A percentile compares a stretch with the other conserved stretches of the same genome.
phyloP scores from a whole-genome alignment of 2,888 invertebrate species.

The Synanthedon formicaeformis region DNA sequence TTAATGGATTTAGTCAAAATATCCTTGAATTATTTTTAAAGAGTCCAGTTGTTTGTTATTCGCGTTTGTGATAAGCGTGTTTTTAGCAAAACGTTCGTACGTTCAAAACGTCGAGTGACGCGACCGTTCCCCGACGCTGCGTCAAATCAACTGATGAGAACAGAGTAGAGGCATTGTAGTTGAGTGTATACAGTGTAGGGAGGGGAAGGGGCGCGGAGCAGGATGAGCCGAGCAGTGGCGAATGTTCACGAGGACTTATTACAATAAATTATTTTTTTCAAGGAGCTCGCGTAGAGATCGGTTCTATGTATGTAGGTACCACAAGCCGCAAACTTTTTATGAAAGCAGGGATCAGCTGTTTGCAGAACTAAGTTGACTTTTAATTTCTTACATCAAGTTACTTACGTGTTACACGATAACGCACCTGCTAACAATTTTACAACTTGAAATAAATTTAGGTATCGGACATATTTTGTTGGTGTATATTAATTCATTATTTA shows the following conservation, averaged over 20 bases:
- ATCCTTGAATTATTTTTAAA: constrained; percentile 10
- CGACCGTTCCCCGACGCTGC: constrained; percentile 63
- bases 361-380: constrained; percentile 12
- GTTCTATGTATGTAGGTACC: constrained; percentile 36
- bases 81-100: constrained; percentile 53
- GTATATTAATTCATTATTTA: too few relatives aligned
- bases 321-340: constrained; percentile 49
- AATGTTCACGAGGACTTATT: constrained; percentile 66
- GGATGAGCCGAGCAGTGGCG: constrained; percentile 64
- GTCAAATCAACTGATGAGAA: constrained; percentile 58
- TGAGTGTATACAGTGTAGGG: constrained; percentile 49
- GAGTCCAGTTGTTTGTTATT: constrained; percentile 28
- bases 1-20: constrained; percentile 3
- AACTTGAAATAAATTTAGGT: too few relatives aligned
- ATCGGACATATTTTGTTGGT: too few relatives aligned
- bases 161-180: constrained; percentile 59
- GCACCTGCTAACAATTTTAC: too few relatives aligned
- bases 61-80: constrained; percentile 55
- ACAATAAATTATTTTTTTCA: constrained; percentile 66
- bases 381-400: constrained; percentile 3
- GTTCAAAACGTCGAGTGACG: constrained; percentile 53
- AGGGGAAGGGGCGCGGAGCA: constrained; percentile 33
- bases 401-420: neutral
- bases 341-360: constrained; percentile 42
- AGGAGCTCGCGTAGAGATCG: constrained; percentile 53